Evolutionary conservation across 2,888 invertebrate species (phyloP).

Genomic region (Paralinhomoeus sp.): DNA sequence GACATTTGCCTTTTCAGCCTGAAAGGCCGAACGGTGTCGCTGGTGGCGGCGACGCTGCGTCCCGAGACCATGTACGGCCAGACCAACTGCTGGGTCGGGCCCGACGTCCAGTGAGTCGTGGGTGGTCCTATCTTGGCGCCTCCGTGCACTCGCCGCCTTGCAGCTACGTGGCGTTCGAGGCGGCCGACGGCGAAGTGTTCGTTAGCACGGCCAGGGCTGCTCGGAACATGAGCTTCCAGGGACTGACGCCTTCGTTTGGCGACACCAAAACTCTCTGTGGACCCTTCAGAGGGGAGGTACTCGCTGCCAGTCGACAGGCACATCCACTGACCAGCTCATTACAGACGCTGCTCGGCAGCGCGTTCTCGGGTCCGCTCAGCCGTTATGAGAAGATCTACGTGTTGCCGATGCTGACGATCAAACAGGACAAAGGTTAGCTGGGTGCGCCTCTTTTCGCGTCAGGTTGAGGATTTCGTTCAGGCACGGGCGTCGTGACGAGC

Average conservation of each 20-base stretch:
- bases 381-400: conserved; percentile 61
- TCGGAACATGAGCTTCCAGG: conserved; percentile 84
- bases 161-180: conserved; percentile 46
- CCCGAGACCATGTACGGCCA: conserved; percentile 99
- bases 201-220: conserved; percentile 69
- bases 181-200: conserved; percentile 44
- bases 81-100: conserved; percentile 93
- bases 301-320: no score
- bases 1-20: not conserved
- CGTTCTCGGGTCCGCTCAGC: conserved; percentile 60
- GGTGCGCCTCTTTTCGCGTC: not conserved
- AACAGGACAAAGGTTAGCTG: conserved; percentile 57
- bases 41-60: conserved; percentile 88
- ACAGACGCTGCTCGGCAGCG: conserved; percentile 60
- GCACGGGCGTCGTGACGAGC: conserved; percentile 88
- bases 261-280: no score
- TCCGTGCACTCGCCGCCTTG: not conserved
- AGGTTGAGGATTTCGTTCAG: conserved; percentile 11
- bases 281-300: no score
- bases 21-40: conserved; percentile 38
- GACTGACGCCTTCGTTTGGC: no score
- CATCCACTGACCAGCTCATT: no score
- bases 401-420: conserved; percentile 89
- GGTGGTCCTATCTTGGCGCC: not conserved
- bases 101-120: conserved; percentile 55